Base-by-base conservation (phyloP, 1,140 invertebrate species). In the Ctenoplectra terminalis region DNA sequence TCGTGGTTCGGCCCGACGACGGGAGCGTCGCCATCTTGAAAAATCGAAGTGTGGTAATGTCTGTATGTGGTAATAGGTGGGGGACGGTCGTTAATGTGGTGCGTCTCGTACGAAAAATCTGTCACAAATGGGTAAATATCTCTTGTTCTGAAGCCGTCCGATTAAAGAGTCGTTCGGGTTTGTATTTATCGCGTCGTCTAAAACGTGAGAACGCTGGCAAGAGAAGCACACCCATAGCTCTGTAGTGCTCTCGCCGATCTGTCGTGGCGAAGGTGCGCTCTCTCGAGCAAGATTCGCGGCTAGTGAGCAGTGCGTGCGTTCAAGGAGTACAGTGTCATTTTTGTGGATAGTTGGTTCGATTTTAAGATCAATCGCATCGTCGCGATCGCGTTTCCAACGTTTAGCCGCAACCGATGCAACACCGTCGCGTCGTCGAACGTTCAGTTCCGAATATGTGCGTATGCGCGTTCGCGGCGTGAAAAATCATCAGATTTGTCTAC, bases 71-170 rank as follows among this genome's bases (percentile, higher is more conserved):
- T 87, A 90, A 90, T 89, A 91, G 87, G 90, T 92, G 90, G 90
- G 92, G 92, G 90, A 89, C 87, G 77, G 85, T 91, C 88, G 88
- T 91, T 91, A 91, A 91, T 90, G 90, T 91, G 90, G 88, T 90
- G 90, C 86, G 90, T 90, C 90, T 90, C 86, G 87, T 84, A 87
- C 87, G 85, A 86, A 89, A 92, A 91, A 90, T 89, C 89, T 90
- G 90, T 92, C 90, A 91, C 90, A 91, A 93, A 93, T 93, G 92
- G 92, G 91, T 92, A 92, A 93, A 89, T 93, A 92, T 90, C 72
- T 74, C 80, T 90, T 87, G 71, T 64, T 75, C 69, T 72, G 78
- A 81, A 82, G 43, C 34, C 56, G 81, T 34, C 56, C 66, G 80
- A 79, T 31, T 48, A 23, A 66, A 80, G 46, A 29, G 52, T 54